Conservation (phyloP, 2,888 invertebrate species). For the Lycocerus yunnanus region DNA sequence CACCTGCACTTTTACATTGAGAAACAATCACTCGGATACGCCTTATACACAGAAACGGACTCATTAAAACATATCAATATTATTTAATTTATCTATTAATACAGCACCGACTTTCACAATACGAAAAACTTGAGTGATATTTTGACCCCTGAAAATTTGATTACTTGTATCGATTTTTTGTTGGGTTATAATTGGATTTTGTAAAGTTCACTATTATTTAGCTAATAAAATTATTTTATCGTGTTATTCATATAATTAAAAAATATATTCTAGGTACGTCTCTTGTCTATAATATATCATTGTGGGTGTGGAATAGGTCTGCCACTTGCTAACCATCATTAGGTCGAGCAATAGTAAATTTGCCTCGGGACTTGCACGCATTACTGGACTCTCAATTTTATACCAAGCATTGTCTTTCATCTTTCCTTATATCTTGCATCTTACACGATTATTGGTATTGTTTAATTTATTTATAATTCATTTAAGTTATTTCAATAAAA, state of each 20-base stretch:
- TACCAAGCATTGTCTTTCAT: slow-evolving; percentile 34
- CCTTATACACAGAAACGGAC: slow-evolving; percentile 31
- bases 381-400: slow-evolving; percentile 32
- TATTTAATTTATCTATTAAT: slow-evolving; percentile 1
- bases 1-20: slow-evolving; percentile 36
- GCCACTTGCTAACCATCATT: slow-evolving; percentile 35
- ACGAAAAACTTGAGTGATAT: not conserved
- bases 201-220: not conserved
- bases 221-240: not conserved
- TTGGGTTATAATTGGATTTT: not conserved
- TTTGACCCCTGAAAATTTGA: not conserved
- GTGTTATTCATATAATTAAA: not conserved
- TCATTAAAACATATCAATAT: not conserved
- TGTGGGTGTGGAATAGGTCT: slow-evolving; percentile 37
- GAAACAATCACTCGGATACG: slow-evolving; percentile 35
- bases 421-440: slow-evolving; percentile 29
- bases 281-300: slow-evolving; percentile 33
- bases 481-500: not conserved
- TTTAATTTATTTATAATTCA: not conserved
- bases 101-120: not conserved
- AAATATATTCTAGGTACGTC: slow-evolving; percentile 17
- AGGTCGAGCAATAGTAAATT: slow-evolving; percentile 38
- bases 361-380: slow-evolving; percentile 40
- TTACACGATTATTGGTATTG: slow-evolving; percentile 26
- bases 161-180: not conserved